These are phyloP conservation scores for Platycercus adscitus DNA, from an alignment of 2,113 vertebrate species.

Conservation along the genomic window DNA sequence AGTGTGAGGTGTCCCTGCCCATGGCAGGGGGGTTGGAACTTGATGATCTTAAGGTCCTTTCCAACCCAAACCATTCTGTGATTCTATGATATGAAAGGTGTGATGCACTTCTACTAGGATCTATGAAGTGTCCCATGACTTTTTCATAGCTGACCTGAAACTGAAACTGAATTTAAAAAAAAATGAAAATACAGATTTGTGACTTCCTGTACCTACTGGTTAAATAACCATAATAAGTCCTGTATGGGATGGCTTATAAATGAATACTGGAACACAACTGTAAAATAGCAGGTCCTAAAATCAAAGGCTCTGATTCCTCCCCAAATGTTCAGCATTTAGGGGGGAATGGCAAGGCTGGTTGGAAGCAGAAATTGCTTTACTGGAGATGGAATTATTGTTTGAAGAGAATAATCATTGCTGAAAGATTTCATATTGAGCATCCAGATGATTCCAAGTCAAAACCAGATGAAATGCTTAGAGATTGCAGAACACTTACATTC, in stretches of 20 bases:
- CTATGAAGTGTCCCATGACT: neutral
- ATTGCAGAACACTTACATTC: conserved; percentile 85
- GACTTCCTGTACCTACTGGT: neutral
- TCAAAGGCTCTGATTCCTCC: neutral
- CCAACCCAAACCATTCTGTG: neutral
- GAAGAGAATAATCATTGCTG: neutral
- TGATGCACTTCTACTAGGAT: neutral
- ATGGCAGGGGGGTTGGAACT: neutral
- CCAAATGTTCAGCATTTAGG: neutral
- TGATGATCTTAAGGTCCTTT: neutral
- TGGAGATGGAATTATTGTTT: neutral
- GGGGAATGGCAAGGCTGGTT: neutral
- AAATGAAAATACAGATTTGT: neutral
- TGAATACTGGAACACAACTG: neutral
- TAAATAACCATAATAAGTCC: neutral
- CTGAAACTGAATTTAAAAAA: neutral
- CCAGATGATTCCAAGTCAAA: conserved; percentile 20
- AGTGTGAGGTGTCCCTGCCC: neutral
- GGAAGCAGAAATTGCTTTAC: neutral
- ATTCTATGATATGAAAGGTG: neutral
- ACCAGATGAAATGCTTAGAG: neutral
- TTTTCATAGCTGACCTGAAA: neutral
- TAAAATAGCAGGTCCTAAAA: neutral
- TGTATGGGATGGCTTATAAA: neutral
- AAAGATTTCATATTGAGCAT: neutral